Percentiles rank a stretch among this genome's conserved stretches.
Evolutionary conservation across 2,113 vertebrate species (phyloP).

Genomic region (Myotis brandtii): DNA sequence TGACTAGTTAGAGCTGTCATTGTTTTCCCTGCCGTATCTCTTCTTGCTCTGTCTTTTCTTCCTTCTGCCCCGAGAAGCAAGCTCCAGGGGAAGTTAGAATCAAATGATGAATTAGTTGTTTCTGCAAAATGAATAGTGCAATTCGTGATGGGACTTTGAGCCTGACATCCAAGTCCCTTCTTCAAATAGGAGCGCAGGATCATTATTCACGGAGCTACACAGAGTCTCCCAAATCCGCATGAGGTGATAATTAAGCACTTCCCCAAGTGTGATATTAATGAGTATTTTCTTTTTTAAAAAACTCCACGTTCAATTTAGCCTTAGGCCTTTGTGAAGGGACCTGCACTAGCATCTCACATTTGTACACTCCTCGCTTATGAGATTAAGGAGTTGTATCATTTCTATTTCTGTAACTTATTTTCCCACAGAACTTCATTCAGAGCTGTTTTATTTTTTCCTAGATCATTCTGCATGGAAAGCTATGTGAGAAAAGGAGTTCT

Average conservation of each 20-base stretch:
- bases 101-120: slow-evolving; percentile 49
- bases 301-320: neutral
- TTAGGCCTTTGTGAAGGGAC: neutral
- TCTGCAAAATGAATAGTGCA: slow-evolving; percentile 31
- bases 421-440: neutral
- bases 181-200: slow-evolving; percentile 2
- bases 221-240: neutral
- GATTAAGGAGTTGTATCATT: neutral
- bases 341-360: neutral
- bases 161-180: neutral
- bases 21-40: neutral
- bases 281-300: neutral
- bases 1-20: neutral
- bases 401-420: neutral
- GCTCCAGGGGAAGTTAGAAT: slow-evolving; percentile 24
- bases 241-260: slow-evolving; percentile 30
- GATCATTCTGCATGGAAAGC: neutral
- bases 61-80: neutral
- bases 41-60: neutral
- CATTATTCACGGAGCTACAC: neutral
- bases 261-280: neutral
- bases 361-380: neutral
- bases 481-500: neutral
- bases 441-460: neutral
- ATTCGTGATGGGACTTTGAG: slow-evolving; percentile 29